These are phyloP conservation scores for Lanius collurio DNA, from an alignment of 2,113 vertebrate species.

Conservation along the genomic window DNA sequence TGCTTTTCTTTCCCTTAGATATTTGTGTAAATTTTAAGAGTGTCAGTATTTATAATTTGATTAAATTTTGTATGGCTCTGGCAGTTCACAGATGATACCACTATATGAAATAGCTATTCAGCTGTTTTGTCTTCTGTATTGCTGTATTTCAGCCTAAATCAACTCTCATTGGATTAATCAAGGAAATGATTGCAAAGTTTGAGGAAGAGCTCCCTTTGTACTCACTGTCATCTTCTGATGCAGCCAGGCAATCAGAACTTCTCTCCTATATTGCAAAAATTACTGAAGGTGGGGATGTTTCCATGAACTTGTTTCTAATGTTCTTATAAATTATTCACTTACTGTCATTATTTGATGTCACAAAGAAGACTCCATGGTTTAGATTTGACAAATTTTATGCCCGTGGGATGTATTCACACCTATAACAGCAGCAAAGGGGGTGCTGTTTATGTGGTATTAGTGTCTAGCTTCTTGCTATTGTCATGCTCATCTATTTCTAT, in stretches of 20 bases:
- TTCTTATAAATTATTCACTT: neutral
- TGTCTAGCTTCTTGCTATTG: neutral
- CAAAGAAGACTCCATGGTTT: neutral
- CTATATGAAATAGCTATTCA: neutral
- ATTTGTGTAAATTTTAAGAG: neutral
- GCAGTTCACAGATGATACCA: neutral
- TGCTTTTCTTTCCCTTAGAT: neutral
- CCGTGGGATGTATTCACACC: neutral
- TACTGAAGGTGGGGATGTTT: slow-evolving; percentile 78
- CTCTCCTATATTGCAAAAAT: slow-evolving; percentile 85
- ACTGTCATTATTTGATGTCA: neutral
- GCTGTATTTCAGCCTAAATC: slow-evolving; percentile 86
- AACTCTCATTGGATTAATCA: slow-evolving; percentile 80
- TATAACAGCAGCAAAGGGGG: neutral
- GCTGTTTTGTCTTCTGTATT: neutral
- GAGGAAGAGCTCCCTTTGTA: slow-evolving; percentile 90
- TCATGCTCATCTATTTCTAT: neutral
- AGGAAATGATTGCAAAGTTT: slow-evolving; percentile 92
- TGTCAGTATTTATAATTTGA: neutral
- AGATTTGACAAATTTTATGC: neutral
- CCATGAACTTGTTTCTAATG: neutral
- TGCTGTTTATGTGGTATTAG: neutral
- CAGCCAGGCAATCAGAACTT: slow-evolving; percentile 80
- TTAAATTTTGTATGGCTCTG: neutral
- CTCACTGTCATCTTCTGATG: slow-evolving; percentile 72